These are phyloP conservation scores for Arctia plantaginis DNA, from an alignment of 2,888 invertebrate species.

Conservation along the genomic window DNA sequence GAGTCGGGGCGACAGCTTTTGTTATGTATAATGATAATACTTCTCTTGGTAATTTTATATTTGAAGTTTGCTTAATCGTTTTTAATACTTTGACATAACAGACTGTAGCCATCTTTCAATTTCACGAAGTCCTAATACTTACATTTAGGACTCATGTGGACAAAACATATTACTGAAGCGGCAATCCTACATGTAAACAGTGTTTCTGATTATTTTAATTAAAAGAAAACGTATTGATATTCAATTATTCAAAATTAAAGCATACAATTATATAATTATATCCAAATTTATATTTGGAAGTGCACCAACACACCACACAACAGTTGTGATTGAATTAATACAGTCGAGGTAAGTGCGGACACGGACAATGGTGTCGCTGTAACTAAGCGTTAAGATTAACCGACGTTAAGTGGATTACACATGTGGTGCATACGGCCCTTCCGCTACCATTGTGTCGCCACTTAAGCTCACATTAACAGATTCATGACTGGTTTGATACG, in stretches of 20 bases:
- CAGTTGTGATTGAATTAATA: constrained; percentile 74
- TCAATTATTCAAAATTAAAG: not conserved
- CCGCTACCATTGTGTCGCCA: constrained; percentile 53
- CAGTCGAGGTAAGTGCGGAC: constrained; percentile 57
- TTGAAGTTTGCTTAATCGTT: not conserved
- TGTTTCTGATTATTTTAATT: not conserved
- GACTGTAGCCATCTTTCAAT: not conserved
- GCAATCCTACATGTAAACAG: not conserved
- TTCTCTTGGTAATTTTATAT: not conserved
- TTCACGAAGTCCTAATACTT: not conserved
- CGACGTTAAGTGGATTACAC: constrained; percentile 77
- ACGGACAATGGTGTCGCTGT: constrained; percentile 53
- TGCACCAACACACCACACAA: constrained; percentile 41
- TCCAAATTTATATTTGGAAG: not conserved
- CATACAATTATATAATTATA: not conserved
- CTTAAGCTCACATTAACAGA: constrained; percentile 35
- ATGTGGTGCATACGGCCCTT: constrained; percentile 68
- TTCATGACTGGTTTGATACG: constrained; percentile 37
- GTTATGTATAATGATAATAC: not conserved
- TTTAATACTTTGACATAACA: not conserved
- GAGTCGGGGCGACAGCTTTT: not conserved
- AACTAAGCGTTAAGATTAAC: constrained; percentile 66
- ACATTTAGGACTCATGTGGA: not conserved
- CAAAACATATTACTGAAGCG: not conserved
- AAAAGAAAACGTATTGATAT: not conserved